Percentiles rank a stretch among this genome's conserved stretches.
Conservation (phyloP, 2,797 vertebrate genomes). For the Brachyrhaphis roseni region DNA sequence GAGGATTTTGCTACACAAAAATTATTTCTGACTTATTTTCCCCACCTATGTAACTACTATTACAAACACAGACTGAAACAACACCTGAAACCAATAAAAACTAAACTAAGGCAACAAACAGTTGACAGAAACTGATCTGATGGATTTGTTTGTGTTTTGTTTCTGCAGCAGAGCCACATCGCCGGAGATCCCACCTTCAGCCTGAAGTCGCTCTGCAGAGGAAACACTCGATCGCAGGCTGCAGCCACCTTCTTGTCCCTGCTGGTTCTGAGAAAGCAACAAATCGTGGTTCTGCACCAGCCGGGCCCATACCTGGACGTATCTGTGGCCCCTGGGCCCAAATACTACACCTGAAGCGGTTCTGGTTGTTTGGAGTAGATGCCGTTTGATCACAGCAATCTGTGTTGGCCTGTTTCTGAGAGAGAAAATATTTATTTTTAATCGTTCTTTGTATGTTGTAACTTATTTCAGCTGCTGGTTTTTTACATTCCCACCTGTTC, state of each 20-base stretch:
- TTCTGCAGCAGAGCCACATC: conserved; percentile 56
- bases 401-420: not conserved
- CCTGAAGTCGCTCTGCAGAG: conserved; percentile 86
- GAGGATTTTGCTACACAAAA: too few species aligned
- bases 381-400: not conserved
- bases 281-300: conserved; percentile 89
- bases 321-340: conserved; percentile 86
- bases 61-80: too few species aligned
- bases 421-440: conserved; percentile 3
- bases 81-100: too few species aligned
- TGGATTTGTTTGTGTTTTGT: not conserved
- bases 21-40: too few species aligned
- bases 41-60: too few species aligned
- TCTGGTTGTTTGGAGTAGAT: not conserved
- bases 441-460: not conserved
- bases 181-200: conserved; percentile 74
- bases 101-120: too few species aligned
- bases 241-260: conserved; percentile 91
- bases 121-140: too few species aligned
- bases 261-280: conserved; percentile 91
- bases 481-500: not conserved
- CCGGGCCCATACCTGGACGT: conserved; percentile 90
- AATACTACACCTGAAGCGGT: conserved; percentile 68
- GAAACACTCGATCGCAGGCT: conserved; percentile 83
- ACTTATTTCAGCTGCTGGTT: not conserved